Evolutionary conservation across 1,140 invertebrate species (phyloP), one percentile per base, ranked within the genome.

Genomic region (Drosophila micromelanica): DNA sequence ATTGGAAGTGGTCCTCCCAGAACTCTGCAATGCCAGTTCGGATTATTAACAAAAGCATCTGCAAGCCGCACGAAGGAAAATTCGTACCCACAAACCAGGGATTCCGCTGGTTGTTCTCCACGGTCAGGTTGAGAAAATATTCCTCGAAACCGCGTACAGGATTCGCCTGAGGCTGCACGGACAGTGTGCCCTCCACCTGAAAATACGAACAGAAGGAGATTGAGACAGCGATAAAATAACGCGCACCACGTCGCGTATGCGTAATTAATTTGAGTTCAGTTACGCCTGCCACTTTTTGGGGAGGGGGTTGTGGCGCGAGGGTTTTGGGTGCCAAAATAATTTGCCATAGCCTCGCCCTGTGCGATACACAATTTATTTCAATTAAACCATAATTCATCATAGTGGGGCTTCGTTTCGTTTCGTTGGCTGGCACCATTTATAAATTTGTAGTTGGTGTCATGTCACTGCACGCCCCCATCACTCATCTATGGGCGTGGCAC

Each of bases 1-100:
- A 98, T 64, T 96, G 94, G 86, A 98, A 98, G 85, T 97, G 96
- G 87, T 97, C 95, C 84, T 98, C 97, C 97, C 97, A 98, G 93
- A 98, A 98, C 93, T 98, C 97, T 97, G 93, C 27, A 43, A 35
- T 3, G n/a, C 1, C 1, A 27, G 5, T 35, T 11, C 13, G 7
- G 23, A 6, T 11, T 38, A 54, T 70, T 63, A 55, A 35, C 7
- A 45, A 55, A 11, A 49, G 3, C 2, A 38, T 43, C 48, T 32
- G 4, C 11, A 4, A 23, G 40, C 38, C 8, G 7, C 17, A 32
- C 13, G n/a, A 52, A 9, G 12, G 40, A 15, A 15, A 35, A 11
- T 27, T 23, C 95, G 94, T 93, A 97, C 97, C 97, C 17, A 97
- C 94, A 93, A 98, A 98, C 97, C 97, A 98, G 0, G 97, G 97